Evolutionary conservation across 2,113 vertebrate genomes (phyloP).

Genomic region (Calidris pugnax): DNA sequence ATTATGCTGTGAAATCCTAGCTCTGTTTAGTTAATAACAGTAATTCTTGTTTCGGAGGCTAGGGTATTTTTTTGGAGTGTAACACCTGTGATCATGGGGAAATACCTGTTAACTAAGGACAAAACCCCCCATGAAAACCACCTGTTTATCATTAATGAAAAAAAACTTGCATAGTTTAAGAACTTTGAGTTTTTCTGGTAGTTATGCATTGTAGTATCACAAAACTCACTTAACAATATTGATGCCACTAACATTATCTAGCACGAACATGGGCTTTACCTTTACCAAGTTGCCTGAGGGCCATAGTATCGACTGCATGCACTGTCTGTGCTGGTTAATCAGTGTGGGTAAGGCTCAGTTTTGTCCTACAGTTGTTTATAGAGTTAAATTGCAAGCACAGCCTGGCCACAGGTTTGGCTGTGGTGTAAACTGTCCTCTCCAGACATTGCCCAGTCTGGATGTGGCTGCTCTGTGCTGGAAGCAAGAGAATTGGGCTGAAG

Average conservation of each 20-base stretch:
- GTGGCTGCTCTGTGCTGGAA: neutral
- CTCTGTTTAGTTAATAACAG: neutral
- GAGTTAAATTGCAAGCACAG: neutral
- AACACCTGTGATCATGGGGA: neutral
- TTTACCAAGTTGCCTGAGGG: neutral
- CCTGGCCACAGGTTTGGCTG: neutral
- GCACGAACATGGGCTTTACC: neutral
- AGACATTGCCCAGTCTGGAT: neutral
- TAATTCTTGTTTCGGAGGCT: neutral
- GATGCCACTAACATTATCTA: neutral
- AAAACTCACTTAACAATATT: neutral
- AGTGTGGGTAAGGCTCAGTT: neutral
- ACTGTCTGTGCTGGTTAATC: neutral
- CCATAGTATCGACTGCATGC: neutral
- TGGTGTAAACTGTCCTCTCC: neutral
- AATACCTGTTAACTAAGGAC: neutral
- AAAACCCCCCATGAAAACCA: fast-evolving
- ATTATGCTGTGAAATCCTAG: neutral
- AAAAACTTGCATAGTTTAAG: neutral
- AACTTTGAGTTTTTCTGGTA: neutral
- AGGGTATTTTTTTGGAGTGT: neutral
- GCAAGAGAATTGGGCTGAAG: neutral
- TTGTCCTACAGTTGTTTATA: neutral
- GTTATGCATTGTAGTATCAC: neutral
- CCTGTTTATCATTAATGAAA: neutral